phyloP scores from a whole-genome alignment of 1,140 invertebrate species.

The Copidosoma floridanum region DNA sequence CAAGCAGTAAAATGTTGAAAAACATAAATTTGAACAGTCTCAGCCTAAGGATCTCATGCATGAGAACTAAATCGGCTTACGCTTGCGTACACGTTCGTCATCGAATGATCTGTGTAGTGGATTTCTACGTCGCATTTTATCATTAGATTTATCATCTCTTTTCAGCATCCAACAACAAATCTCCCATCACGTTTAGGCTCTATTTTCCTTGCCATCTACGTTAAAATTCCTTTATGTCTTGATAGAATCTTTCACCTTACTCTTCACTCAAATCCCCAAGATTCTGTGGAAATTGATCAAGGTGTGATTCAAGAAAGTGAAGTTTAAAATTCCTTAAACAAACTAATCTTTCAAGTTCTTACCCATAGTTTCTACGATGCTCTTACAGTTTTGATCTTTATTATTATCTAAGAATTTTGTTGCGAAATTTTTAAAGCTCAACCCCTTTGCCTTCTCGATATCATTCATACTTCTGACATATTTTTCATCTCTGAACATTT shows the following conservation, averaged over 20 bases:
- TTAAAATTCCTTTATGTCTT: too few species aligned
- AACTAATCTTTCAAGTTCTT: background rate
- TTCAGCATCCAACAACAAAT: background rate
- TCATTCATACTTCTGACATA: background rate
- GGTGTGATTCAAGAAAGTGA: too few species aligned
- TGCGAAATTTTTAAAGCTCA: background rate
- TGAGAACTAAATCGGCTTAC: background rate
- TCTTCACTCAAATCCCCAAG: too few species aligned
- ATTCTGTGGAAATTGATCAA: too few species aligned
- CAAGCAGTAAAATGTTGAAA: too few species aligned
- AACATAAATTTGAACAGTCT: too few species aligned
- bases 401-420: background rate
- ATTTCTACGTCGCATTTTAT: too few species aligned
- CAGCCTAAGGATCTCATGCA: background rate
- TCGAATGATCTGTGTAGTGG: too few species aligned
- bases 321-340: background rate
- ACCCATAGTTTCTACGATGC: background rate
- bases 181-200: background rate
- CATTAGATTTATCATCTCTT: background rate
- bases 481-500: background rate
- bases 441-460: background rate
- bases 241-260: too few species aligned
- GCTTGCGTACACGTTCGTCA: background rate
- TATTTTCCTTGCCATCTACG: background rate
- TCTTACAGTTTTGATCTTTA: background rate